Conservation (phyloP, 2,113 vertebrate species). For the Malurus cyaneus region DNA sequence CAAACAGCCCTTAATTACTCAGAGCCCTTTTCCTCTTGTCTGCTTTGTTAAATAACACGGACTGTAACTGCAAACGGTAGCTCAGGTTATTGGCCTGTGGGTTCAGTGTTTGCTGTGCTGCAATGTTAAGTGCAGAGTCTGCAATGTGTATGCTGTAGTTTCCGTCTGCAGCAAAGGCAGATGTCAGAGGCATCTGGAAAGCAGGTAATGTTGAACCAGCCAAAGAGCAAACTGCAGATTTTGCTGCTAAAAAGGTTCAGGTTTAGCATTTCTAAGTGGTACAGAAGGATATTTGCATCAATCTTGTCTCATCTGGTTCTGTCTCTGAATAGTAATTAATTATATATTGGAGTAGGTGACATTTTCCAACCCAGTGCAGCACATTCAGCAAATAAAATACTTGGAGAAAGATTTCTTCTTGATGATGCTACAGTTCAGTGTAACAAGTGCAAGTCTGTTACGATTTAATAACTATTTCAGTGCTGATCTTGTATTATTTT, state of each 20-base stretch:
- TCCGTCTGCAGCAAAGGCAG: background rate
- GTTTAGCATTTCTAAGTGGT: background rate
- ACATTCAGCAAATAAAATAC: background rate
- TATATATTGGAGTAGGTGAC: background rate
- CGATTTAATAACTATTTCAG: background rate
- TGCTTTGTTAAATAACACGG: background rate
- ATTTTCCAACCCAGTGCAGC: background rate
- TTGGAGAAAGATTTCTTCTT: background rate
- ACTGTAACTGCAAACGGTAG: background rate
- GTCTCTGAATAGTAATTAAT: background rate
- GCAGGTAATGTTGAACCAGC: background rate
- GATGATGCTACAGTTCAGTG: background rate
- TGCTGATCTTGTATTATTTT: background rate
- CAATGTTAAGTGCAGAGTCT: background rate
- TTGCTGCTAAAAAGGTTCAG: background rate
- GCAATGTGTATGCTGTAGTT: background rate
- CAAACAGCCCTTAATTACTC: background rate
- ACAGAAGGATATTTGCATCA: background rate
- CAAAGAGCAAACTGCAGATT: background rate
- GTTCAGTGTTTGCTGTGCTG: background rate
- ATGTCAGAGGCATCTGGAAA: background rate
- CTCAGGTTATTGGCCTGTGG: background rate
- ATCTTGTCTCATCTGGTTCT: background rate
- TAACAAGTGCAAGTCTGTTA: background rate
- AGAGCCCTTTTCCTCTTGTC: background rate